These are phyloP conservation scores for Bemisia tabaci DNA, from an alignment of 1,140 invertebrate genomes.

Conservation along the genomic window DNA sequence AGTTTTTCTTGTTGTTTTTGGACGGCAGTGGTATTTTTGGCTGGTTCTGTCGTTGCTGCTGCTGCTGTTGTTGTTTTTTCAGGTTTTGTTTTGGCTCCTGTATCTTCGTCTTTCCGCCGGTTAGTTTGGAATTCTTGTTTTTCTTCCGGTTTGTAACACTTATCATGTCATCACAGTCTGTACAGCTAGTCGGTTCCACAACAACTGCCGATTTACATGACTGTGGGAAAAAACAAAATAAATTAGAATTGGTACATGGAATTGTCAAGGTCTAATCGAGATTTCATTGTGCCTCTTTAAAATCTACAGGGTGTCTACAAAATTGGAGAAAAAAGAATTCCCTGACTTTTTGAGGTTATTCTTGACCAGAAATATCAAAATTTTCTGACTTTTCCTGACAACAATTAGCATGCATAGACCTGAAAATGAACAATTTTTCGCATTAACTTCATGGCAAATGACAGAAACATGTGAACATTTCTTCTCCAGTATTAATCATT, in stretches of 20 bases:
- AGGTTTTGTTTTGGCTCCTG: not conserved
- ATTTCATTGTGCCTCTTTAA: conserved; percentile 4
- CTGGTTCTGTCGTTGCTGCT: conserved; percentile 5
- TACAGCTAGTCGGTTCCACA: not conserved
- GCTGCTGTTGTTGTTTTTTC: conserved; percentile 8
- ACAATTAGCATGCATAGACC: no score
- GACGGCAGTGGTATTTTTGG: not conserved
- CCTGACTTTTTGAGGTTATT: no score
- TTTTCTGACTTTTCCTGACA: no score
- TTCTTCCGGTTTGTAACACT: not conserved
- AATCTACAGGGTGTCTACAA: conserved; percentile 1
- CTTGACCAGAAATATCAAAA: no score
- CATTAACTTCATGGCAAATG: no score
- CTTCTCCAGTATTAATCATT: no score
- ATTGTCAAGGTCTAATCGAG: no score
- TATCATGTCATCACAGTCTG: not conserved
- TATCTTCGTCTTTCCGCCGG: not conserved
- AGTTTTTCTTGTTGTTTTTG: not conserved
- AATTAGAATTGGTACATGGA: no score
- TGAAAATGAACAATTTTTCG: no score
- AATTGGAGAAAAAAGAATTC: no score
- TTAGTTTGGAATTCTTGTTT: not conserved
- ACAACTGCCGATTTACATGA: not conserved
- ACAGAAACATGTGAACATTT: no score
- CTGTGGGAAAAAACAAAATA: no score